These are phyloP conservation scores for Melieria crassipennis DNA, from an alignment of 2,888 invertebrate genomes.

Conservation along the genomic window DNA sequence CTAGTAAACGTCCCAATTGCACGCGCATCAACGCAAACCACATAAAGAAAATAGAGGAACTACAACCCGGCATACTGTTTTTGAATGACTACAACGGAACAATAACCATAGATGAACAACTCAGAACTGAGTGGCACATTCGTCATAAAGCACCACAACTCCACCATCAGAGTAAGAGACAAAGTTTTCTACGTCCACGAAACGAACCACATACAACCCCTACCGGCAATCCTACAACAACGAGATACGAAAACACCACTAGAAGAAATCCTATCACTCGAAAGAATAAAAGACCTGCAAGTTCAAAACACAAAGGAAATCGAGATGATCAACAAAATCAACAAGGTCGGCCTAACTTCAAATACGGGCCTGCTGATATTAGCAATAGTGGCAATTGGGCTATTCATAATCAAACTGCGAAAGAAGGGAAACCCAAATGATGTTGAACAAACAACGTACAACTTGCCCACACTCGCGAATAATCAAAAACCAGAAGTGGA, in stretches of 20 bases:
- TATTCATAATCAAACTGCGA: not conserved
- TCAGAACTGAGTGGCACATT: not conserved
- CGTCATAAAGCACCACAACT: not conserved
- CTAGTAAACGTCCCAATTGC: conserved; percentile 17
- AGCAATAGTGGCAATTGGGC: not conserved
- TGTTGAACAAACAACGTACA: too few relatives aligned
- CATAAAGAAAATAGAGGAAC: conserved; percentile 19
- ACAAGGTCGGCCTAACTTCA: not conserved
- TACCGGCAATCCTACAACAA: conserved; percentile 4
- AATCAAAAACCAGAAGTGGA: too few relatives aligned
- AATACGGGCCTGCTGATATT: not conserved
- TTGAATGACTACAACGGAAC: conserved; percentile 19
- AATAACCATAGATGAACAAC: not conserved
- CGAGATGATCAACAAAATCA: conserved; percentile 5
- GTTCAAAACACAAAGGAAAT: not conserved
- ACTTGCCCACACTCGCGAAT: too few relatives aligned
- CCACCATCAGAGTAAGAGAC: conserved; percentile 1
- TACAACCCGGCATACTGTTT: conserved; percentile 12
- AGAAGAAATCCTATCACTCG: not conserved
- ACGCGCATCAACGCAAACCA: conserved; percentile 17
- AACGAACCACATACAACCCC: not conserved
- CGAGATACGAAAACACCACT: not conserved
- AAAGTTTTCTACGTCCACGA: conserved; percentile 7
- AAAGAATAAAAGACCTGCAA: not conserved
- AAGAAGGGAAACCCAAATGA: not conserved